Evolutionary conservation across 2,797 vertebrate genomes (phyloP), one percentile per base, ranked within the genome.

Genomic region (Alcedo quadribrachys): DNA sequence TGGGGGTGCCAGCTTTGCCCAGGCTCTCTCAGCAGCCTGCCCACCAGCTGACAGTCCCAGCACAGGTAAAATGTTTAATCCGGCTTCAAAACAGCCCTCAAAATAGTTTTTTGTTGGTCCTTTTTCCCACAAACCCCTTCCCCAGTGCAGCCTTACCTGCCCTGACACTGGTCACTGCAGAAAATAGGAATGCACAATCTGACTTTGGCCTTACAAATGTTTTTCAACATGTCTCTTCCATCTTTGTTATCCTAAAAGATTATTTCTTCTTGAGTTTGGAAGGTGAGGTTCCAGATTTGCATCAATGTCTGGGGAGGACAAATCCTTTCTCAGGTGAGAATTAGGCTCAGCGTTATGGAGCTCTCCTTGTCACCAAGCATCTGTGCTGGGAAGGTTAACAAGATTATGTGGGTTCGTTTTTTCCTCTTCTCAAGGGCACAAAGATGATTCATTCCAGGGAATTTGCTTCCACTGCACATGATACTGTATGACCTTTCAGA

Each of bases 351-450:
- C 0, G 1, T 70, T 37, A 20, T 0, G 4, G 30, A 69, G 11
- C 4, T 61, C 21, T 85, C 33, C 46, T 78, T 6, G 2, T 10
- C 1, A 0, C 35, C 0, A 0, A 54, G 10, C 6, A 8, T 50
- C 12, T 73, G 25, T 8, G 6, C 24, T 3, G 4, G 32, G 32
- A 75, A 84, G 30, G 25, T 2, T 45, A 20, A 76, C 4, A 32
- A 33, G 11, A 33, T 33, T 27, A 13, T 35, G 18, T 37, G 45
- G 3, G 8, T 54, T 62, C 55, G 40, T n/a, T 55, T n/a, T 67
- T 70, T 12, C 24, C 67, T 86, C 53, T 70, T 69, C 27, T 32
- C 45, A 50, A 28, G 11, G 12, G 16, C 20, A 33, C 12, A 11
- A 6, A 22, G 18, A 28, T 90, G 68, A 60, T 22, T 1, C 0